Evolutionary conservation across 2,113 vertebrate species (phyloP).

Genomic region (Speoplatyrhinus poulsoni): DNA sequence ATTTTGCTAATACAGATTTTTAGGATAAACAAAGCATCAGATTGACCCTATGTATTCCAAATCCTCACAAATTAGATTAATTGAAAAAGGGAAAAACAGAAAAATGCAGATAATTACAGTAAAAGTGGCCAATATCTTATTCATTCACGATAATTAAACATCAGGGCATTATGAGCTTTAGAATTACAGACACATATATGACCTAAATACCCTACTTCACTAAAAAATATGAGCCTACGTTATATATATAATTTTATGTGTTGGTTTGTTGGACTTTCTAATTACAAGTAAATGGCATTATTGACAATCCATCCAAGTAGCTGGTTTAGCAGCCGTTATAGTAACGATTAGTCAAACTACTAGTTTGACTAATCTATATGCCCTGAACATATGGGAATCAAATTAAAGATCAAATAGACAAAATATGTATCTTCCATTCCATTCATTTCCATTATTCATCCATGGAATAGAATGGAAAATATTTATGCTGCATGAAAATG

Average conservation of each 20-base stretch:
- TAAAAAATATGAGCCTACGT: conserved; percentile 57
- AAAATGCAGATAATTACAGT: conserved; percentile 58
- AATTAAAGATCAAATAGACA: no score
- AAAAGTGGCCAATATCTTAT: conserved; percentile 56
- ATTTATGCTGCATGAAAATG: no score
- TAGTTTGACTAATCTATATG: no score
- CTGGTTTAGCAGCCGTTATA: conserved; percentile 1
- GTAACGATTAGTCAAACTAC: no score
- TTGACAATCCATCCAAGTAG: conserved; percentile 67
- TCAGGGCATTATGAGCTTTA: conserved; percentile 49
- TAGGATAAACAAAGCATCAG: conserved; percentile 9
- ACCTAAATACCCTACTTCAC: conserved; percentile 65
- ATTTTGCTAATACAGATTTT: conserved; percentile 47
- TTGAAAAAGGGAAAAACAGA: conserved; percentile 47
- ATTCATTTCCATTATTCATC: no score
- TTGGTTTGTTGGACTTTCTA: conserved; percentile 53
- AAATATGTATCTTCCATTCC: no score
- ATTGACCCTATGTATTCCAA: conserved; percentile 27
- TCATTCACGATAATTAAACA: conserved; percentile 60
- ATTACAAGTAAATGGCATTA: conserved; percentile 75
- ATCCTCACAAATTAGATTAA: conserved; percentile 42
- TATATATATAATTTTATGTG: conserved; percentile 35
- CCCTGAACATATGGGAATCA: no score
- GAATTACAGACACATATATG: conserved; percentile 68
- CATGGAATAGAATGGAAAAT: no score